Conservation (phyloP, 2,797 vertebrate species). For the Anableps anableps region DNA sequence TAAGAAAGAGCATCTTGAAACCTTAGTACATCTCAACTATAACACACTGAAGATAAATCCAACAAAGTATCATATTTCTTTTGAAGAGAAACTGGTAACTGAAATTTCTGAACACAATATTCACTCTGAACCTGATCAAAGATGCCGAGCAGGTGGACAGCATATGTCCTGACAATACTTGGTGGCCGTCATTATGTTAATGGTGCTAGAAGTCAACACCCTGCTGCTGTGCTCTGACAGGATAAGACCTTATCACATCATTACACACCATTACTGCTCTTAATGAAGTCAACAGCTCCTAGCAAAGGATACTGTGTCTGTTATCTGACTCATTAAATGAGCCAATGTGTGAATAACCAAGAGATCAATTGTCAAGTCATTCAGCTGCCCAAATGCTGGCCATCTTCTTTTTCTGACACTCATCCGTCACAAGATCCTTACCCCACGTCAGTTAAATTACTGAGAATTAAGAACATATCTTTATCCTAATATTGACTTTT, state of each 20-base stretch:
- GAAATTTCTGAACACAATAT: constrained; percentile 23
- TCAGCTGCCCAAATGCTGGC: constrained; percentile 20
- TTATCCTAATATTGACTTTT: constrained; percentile 8
- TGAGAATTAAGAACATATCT: constrained; percentile 11
- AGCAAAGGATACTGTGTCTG: constrained; percentile 40
- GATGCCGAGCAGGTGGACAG: constrained; percentile 41
- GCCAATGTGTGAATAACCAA: constrained; percentile 57
- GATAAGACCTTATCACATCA: constrained; percentile 59
- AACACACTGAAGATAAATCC: background rate
- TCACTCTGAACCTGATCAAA: constrained; percentile 20
- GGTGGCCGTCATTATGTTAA: constrained; percentile 57
- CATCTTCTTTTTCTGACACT: constrained; percentile 7
- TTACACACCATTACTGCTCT: constrained; percentile 67
- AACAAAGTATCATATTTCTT: background rate
- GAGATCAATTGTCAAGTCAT: constrained; percentile 50
- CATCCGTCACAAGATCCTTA: background rate
- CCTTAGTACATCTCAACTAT: background rate
- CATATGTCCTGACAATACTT: constrained; percentile 47
- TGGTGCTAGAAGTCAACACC: constrained; percentile 52
- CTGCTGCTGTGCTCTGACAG: constrained; percentile 58
- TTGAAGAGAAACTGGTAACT: background rate
- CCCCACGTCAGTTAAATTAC: background rate
- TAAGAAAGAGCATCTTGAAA: background rate
- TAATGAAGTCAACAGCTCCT: constrained; percentile 66
- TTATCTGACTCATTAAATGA: constrained; percentile 55